phyloP scores from a whole-genome alignment of 2,113 vertebrate species.

The Nesogale talazaci region DNA sequence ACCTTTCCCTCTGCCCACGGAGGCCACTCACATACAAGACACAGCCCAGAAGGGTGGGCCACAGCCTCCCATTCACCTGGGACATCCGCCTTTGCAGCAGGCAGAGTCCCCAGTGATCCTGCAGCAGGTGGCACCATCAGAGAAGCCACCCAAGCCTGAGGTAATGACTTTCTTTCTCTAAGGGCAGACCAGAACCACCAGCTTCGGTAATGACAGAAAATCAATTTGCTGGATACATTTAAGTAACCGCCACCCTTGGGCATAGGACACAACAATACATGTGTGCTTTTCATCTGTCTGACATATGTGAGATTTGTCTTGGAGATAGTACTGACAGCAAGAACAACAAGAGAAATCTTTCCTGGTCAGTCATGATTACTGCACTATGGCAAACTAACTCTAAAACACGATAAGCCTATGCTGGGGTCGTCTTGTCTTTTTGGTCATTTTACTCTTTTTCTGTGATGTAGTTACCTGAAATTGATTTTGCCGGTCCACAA shows the following conservation, averaged over 20 bases:
- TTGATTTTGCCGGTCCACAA: conserved; percentile 61
- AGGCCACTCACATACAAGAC: conserved; percentile 10
- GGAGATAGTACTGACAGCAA: neutral
- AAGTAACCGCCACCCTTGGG: neutral
- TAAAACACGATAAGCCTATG: neutral
- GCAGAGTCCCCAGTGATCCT: conserved; percentile 50
- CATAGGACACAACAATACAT: neutral
- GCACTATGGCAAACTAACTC: neutral
- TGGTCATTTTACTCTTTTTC: conserved; percentile 57
- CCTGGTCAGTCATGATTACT: too few species aligned
- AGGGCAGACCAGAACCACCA: neutral
- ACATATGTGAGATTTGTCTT: neutral
- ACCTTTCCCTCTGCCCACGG: conserved; percentile 28
- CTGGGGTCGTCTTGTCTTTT: neutral
- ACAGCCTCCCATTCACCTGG: conserved; percentile 47
- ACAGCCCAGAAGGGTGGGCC: conserved; percentile 18
- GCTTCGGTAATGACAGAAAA: neutral
- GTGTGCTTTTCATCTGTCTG: neutral
- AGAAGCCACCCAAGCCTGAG: conserved; percentile 63
- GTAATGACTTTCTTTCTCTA: conserved; percentile 40
- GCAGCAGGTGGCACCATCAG: conserved; percentile 62
- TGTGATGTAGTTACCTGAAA: conserved; percentile 48
- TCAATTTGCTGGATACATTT: neutral
- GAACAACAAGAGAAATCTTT: too few species aligned
- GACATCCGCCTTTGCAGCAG: conserved; percentile 56